Conservation (phyloP, 2,797 vertebrate genomes). For the Notoglanidium macrostoma region DNA sequence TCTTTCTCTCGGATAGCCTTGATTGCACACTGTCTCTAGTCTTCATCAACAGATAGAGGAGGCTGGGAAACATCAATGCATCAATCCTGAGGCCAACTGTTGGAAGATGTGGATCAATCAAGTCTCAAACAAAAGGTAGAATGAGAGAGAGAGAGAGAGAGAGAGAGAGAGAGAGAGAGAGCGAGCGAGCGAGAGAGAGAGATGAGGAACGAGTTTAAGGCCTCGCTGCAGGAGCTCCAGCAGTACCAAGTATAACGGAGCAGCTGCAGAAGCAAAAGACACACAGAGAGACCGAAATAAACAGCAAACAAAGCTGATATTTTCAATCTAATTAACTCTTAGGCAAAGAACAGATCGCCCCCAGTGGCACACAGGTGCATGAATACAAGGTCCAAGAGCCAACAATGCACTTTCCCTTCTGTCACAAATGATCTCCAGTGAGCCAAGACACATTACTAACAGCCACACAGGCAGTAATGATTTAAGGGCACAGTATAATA, state of each 20-base stretch:
- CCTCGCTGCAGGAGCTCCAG: background rate
- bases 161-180: conserved; percentile 9
- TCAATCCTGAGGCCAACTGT: conserved; percentile 40
- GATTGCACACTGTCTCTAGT: conserved; percentile 53
- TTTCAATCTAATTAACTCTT: conserved; percentile 24
- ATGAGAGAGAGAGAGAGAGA: conserved; percentile 25
- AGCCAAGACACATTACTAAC: background rate
- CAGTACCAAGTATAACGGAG: background rate
- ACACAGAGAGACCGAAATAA: background rate
- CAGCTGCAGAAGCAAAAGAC: conserved; percentile 3
- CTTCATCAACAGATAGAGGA: conserved; percentile 39
- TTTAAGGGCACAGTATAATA: background rate
- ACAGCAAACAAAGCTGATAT: conserved; percentile 28
- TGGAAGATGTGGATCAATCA: conserved; percentile 52
- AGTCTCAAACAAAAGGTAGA: conserved; percentile 52
- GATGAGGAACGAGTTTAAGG: background rate
- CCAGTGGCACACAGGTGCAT: background rate
- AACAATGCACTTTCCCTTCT: conserved; percentile 8
- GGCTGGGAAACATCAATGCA: conserved; percentile 48
- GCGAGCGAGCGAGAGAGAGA: conserved; percentile 2
- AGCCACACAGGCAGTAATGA: too few relatives aligned
- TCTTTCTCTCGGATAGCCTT: conserved; percentile 35
- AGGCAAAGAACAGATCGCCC: background rate
- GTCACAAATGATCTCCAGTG: background rate
- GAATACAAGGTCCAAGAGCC: background rate